Evolutionary conservation across 2,888 invertebrate genomes (phyloP).

Genomic region (Meteorus cinctellus): DNA sequence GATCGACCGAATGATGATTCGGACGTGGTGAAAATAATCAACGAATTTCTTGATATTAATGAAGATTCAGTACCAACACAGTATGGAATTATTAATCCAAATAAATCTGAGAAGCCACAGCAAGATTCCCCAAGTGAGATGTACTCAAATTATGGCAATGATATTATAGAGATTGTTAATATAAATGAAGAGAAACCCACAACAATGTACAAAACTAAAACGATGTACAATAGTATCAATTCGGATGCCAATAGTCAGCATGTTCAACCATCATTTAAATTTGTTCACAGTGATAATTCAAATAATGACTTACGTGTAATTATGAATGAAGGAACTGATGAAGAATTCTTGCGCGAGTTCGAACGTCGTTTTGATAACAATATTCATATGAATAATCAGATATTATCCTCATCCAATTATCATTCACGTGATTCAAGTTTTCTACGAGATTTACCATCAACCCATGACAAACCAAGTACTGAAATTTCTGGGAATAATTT

Average conservation of each 20-base stretch:
- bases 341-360: constrained; percentile 63
- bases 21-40: constrained; percentile 49
- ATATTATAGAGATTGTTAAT: constrained; percentile 74
- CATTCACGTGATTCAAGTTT: background rate
- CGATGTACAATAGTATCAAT: constrained; percentile 54
- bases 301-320: constrained; percentile 59
- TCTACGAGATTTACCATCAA: constrained; percentile 31
- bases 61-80: constrained; percentile 58
- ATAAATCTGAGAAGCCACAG: constrained; percentile 66
- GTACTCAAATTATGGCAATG: constrained; percentile 69
- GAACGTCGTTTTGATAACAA: constrained; percentile 58
- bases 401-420: background rate
- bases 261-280: constrained; percentile 33
- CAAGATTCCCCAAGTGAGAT: constrained; percentile 72
- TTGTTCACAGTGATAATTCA: constrained; percentile 40
- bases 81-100: constrained; percentile 41
- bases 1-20: constrained; percentile 25
- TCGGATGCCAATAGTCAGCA: constrained; percentile 31
- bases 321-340: constrained; percentile 61
- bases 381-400: background rate
- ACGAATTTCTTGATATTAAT: constrained; percentile 31
- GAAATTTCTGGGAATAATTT: constrained; percentile 31
- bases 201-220: constrained; percentile 63
- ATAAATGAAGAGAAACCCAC: constrained; percentile 64
- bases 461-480: background rate